Base-by-base conservation (phyloP, 1,140 invertebrate genomes). In the Lutraria rhynchaena region DNA sequence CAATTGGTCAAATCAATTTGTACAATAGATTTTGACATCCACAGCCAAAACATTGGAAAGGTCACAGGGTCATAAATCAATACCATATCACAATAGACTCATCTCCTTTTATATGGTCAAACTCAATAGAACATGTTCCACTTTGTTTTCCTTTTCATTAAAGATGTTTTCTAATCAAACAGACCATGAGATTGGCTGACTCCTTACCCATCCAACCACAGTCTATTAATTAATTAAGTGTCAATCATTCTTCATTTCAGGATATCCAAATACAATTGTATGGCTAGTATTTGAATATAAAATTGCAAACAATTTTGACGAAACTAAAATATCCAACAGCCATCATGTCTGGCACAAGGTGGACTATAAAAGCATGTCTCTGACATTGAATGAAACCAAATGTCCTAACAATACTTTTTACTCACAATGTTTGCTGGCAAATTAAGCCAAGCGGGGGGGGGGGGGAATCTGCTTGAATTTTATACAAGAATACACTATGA, bases 1-100 rank as follows among this genome's bases (percentile, higher is more conserved):
- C 63, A 67, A 67, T 67, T 67, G 41, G 35, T 46, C 63, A 67
- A 67, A 49, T 67, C 63, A 27, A 49, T 24, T 67, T 24, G 22
- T 33, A 67, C 63, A 67, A 67, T 46, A 49, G 63, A 67, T 31
- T 67, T 67, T 67, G 44, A 67, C 63, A 67, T 67, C 63, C 41
- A 33, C 37, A 5, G 5, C 37, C 63, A 67, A 67, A 67, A 67
- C 13, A 35, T 37, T 46, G 13, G 1, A 27, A 27, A 67, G 63
- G 41, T 67, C 63, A 67, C 4, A 15, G n/a, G 63, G 63, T 67
- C 63, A 67, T 49, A 49, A 24, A 67, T 67, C 63, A 67, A 67
- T 49, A 29, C 13, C 41, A 7, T 46, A 11, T 24, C 27, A 67
- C 63, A 67, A 49, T 29, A 67, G 24, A 67, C 31, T 65, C 41